Percentiles rank a stretch among this genome's conserved stretches.
Evolutionary conservation across 1,140 invertebrate species (phyloP).

Genomic region (Diabrotica undecimpunctata): DNA sequence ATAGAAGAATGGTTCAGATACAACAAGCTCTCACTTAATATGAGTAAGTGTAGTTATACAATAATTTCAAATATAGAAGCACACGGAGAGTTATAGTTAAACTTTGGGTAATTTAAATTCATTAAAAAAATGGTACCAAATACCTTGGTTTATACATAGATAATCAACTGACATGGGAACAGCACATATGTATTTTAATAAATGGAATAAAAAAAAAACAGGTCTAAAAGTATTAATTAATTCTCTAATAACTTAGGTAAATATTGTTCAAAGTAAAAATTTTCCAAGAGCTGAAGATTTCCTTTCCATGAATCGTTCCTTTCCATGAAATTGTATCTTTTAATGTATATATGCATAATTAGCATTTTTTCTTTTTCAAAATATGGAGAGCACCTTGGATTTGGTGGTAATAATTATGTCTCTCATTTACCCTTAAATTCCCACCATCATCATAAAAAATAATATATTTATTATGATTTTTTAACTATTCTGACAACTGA

Average conservation of each 20-base stretch:
- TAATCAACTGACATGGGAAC: too few relatives aligned
- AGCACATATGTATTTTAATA: background rate
- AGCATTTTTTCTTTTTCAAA: slow-evolving; percentile 20
- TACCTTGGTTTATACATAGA: too few relatives aligned
- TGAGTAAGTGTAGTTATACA: too few relatives aligned
- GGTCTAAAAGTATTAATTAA: background rate
- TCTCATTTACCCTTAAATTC: background rate
- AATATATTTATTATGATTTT: slow-evolving; percentile 26
- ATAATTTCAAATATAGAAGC: too few relatives aligned
- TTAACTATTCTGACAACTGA: slow-evolving; percentile 16
- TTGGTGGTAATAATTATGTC: slow-evolving; percentile 17
- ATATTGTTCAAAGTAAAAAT: slow-evolving; percentile 23
- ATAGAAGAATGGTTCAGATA: too few relatives aligned
- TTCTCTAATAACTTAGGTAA: slow-evolving; percentile 8
- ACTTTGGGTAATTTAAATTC: too few relatives aligned
- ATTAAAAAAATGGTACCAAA: too few relatives aligned
- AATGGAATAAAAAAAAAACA: background rate
- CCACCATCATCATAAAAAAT: slow-evolving; percentile 18
- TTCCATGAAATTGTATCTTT: slow-evolving; percentile 15
- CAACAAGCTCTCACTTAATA: too few relatives aligned
- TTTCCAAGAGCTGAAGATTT: slow-evolving; percentile 19
- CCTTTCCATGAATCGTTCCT: slow-evolving; percentile 17
- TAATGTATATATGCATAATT: slow-evolving; percentile 24
- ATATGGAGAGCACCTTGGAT: slow-evolving; percentile 28
- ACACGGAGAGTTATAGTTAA: too few relatives aligned